Base-by-base conservation (phyloP, 92 coral and sea anemone genomes). In the Zoanthus sociatus region DNA sequence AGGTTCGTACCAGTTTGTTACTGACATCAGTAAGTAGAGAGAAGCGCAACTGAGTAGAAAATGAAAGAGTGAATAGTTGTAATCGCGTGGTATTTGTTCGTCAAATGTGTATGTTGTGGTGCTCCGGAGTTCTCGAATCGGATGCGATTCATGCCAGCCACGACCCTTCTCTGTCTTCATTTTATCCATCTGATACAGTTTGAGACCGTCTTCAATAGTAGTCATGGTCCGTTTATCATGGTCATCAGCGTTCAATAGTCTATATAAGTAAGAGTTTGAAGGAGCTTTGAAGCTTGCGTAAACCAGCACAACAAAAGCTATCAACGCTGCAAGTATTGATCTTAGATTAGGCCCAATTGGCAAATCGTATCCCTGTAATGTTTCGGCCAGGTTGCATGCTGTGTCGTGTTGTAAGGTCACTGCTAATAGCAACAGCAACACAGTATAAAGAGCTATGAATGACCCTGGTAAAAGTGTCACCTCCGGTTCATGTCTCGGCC, bases 1-100 rank as follows among this genome's bases (percentile, higher is more conserved):
- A 18, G 92, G 92, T 37, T 90, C 90, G 26, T 78, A 86, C 92
- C 90, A 90, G 87, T 90, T 90, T 70, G 92, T 90, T 12, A 90
- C 69, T 1, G 87, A 76, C 83, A 74, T 55, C 54, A 90, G 63
- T 53, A 83, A 61, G 86, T 90, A 90, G 56, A 90, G 77, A 16
- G 92, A 90, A 32, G 90, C 86, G 44, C 82, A 78, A 30, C 51
- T 48, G 31, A 90, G 71, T 2, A 90, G 69, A 47, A 85, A 58
- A 46, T 90, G 92, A 78, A 90, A 90, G 12, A 76, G 70, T 9
- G 90, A 42, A 46, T 86, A 90, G 78, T 51, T 86, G 70, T 86
- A 90, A 15, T 81, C 76, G 12, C 70, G 55, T 30, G 85, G 47
- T 26, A 44, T 47, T 20, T 67, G 26, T 50, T 67, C 75, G 45